Conservation (phyloP, 2,797 vertebrate genomes). For the Paguma larvata region DNA sequence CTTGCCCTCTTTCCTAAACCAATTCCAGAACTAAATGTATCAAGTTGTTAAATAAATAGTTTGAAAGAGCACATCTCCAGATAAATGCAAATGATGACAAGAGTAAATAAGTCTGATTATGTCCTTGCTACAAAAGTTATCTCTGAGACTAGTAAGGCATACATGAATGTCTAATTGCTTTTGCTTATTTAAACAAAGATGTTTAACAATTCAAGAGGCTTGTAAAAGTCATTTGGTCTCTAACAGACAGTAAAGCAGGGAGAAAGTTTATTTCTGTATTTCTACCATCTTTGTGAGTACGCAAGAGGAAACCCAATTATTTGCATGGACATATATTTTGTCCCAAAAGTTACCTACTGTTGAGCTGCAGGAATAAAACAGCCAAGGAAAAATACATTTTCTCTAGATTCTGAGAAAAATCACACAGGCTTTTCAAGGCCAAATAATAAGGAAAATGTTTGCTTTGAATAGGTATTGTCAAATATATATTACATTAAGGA, state of each 20-base stretch:
- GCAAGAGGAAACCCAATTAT: not conserved
- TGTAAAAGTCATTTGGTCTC: not conserved
- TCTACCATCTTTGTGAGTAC: not conserved
- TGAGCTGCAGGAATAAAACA: not conserved
- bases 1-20: not conserved
- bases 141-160: not conserved
- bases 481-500: not conserved
- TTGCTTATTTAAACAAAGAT: constrained; percentile 39
- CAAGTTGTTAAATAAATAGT: constrained; percentile 43
- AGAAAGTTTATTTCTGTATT: constrained; percentile 11
- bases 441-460: constrained; percentile 13
- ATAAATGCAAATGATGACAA: constrained; percentile 32
- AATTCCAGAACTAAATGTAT: not conserved
- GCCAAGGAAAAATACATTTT: not conserved
- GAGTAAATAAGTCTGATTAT: not conserved
- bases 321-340: not conserved
- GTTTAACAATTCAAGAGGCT: constrained; percentile 32
- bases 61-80: constrained; percentile 42
- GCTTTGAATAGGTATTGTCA: not conserved
- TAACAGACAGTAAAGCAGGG: not conserved
- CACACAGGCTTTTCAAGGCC: not conserved
- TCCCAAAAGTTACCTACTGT: not conserved
- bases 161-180: constrained; percentile 38
- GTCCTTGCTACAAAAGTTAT: constrained; percentile 15
- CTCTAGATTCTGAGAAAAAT: constrained; percentile 2